Evolutionary conservation across 2,113 vertebrate genomes (phyloP).

Genomic region (Zingel zingel): DNA sequence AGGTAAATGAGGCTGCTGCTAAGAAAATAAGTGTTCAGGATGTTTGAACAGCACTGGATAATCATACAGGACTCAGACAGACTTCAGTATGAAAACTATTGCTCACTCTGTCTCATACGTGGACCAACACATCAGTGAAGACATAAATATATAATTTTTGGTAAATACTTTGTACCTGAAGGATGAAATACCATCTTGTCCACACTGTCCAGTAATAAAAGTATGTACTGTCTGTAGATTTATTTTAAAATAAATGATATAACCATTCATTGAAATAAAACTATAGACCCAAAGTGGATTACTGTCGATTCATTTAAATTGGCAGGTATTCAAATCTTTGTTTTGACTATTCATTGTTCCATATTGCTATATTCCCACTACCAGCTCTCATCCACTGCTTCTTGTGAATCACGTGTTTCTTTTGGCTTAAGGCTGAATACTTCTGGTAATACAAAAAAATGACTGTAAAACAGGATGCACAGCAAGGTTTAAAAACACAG

Average conservation of each 20-base stretch:
- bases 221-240: constrained; percentile 11
- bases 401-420: constrained; percentile 27
- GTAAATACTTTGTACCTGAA: background rate
- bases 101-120: background rate
- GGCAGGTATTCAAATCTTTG: background rate
- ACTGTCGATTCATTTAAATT: constrained; percentile 6
- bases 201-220: constrained; percentile 9
- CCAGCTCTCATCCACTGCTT: background rate
- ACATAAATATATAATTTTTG: constrained; percentile 1
- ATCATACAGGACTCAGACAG: constrained; percentile 15
- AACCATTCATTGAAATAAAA: constrained; percentile 34
- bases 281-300: background rate
- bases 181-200: constrained; percentile 18
- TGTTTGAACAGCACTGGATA: constrained; percentile 34
- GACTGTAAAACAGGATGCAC: background rate
- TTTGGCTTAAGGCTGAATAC: constrained; percentile 31
- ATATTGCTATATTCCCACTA: background rate
- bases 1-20: constrained; percentile 19
- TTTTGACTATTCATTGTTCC: constrained; percentile 10
- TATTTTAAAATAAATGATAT: constrained; percentile 9
- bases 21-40: constrained; percentile 3
- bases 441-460: background rate
- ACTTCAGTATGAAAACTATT: constrained; percentile 8
- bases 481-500: background rate
- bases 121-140: constrained; percentile 1